Percentiles rank a stretch among this genome's conserved stretches.
Conservation (phyloP, 2,113 vertebrate genomes). For the Peromyscus polionotus region DNA sequence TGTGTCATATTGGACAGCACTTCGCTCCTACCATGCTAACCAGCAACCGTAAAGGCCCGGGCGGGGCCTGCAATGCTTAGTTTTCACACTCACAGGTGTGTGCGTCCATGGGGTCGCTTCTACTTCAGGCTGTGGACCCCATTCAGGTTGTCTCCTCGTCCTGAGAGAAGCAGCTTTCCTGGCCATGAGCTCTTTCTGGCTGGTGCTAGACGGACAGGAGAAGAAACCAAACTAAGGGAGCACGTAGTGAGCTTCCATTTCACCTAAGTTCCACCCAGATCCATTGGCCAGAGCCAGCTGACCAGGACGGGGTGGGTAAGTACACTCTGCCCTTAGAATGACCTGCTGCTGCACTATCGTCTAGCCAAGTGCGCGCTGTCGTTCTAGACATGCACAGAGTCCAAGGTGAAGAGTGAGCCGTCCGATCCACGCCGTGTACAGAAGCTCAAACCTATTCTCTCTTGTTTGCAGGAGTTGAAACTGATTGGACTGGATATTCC, state of each 20-base stretch:
- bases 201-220: neutral
- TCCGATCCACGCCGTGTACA: neutral
- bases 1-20: neutral
- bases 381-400: neutral
- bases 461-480: conserved; percentile 93
- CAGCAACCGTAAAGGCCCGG: neutral
- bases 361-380: neutral
- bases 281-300: neutral
- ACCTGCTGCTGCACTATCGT: neutral
- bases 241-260: neutral
- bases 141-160: neutral
- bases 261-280: neutral
- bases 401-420: neutral
- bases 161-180: neutral
- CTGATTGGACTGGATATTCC: conserved; percentile 95
- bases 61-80: neutral
- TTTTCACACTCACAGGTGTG: neutral
- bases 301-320: neutral
- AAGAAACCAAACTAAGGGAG: neutral
- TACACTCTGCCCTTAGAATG: neutral
- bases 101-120: neutral
- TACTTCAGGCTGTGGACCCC: neutral
- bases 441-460: conserved; percentile 68
- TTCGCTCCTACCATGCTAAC: neutral
- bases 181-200: neutral